Evolutionary conservation across 2,888 invertebrate genomes (phyloP), one percentile per base, ranked within the genome.

Genomic region (Cheilosia soror): DNA sequence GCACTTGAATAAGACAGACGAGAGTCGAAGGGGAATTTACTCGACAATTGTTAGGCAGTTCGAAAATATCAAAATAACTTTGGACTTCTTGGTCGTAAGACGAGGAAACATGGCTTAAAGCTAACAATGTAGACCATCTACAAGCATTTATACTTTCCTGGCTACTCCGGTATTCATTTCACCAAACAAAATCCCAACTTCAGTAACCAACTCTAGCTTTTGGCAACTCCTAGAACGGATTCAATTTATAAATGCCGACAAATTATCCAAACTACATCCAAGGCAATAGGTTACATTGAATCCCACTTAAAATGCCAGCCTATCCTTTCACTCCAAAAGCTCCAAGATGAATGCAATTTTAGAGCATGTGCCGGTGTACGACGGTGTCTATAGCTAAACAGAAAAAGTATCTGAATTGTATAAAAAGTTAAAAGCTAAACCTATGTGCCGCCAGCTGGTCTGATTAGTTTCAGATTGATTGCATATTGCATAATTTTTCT

Each of bases 391-490:
- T 5, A 29, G 5, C 44, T 57, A 42, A 44, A 20, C 29, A 29
- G 42, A 73, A 44, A 47, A 57, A 57, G 37, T 47, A 68, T 60
- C 44, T 73, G 11, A 65, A 71, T 72, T 49, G 51, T 37, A 72
- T 58, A 51, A 63, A 63, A 79, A 51, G 25, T 7, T 58, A 20
- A 60, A 33, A 62, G 40, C 62, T 15, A 49, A 71, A 60, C 33
- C 49, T 40, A 57, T 25, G 33, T 31, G 85, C 65, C 82, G 86
- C 73, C 86, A 82, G 77, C 78, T 86, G 82, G 86, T 86, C 86
- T 86, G 86, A 86, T 82, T 86, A 72, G 82, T 69, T 75, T 82
- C 68, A 78, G 77, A 77, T 86, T 82, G 86, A 86, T 86, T 86
- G 86, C 81, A 73, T 73, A 77, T 86, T 86, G 76, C 85, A 86